These are phyloP conservation scores for Lasiurus cinereus DNA, from an alignment of 2,113 vertebrate genomes.

Conservation along the genomic window DNA sequence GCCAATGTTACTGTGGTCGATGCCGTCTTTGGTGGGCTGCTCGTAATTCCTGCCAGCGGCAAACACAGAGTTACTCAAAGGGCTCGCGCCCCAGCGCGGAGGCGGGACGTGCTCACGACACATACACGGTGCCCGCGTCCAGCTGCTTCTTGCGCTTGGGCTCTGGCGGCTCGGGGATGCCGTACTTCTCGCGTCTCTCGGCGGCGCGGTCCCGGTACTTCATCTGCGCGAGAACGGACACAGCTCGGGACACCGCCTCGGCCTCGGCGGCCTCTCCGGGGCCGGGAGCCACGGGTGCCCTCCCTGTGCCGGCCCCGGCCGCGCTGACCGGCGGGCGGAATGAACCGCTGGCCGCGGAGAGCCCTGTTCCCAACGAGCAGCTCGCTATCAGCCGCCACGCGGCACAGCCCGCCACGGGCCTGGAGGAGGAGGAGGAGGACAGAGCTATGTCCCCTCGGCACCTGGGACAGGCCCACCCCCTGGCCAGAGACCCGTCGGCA, in stretches of 20 bases:
- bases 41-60: slow-evolving; percentile 94
- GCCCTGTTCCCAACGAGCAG: background rate
- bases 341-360: background rate
- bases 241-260: background rate
- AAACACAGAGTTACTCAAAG: slow-evolving; percentile 77
- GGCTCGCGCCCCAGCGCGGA: background rate
- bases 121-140: slow-evolving; percentile 94
- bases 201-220: slow-evolving; percentile 98
- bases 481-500: background rate
- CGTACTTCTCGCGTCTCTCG: slow-evolving; percentile 97
- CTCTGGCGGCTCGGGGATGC: slow-evolving; percentile 97
- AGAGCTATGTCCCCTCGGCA: background rate
- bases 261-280: background rate
- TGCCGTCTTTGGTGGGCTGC: slow-evolving; percentile 98
- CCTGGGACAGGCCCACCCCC: background rate
- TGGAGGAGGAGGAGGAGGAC: background rate
- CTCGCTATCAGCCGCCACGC: too few relatives aligned
- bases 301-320: background rate
- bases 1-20: slow-evolving; percentile 98
- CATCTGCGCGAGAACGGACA: slow-evolving; percentile 87
- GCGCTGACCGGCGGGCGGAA: background rate
- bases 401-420: too few relatives aligned
- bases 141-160: slow-evolving; percentile 98
- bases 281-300: background rate
- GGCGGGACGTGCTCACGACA: slow-evolving; percentile 62